These are phyloP conservation scores for Acanthornis magna DNA, from an alignment of 2,797 vertebrate genomes.

Conservation along the genomic window DNA sequence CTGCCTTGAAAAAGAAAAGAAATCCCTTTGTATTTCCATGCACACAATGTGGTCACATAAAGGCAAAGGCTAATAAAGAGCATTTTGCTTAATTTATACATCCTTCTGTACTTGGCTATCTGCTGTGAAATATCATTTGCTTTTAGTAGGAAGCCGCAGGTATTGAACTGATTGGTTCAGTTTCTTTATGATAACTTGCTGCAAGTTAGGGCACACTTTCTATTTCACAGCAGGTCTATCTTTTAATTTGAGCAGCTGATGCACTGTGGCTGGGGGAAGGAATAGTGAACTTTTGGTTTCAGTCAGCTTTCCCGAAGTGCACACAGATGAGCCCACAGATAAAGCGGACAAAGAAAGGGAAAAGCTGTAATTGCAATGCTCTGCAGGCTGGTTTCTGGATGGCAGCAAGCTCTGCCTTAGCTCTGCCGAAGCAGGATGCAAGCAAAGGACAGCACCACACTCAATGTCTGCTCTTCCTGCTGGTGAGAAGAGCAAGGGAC, in stretches of 20 bases:
- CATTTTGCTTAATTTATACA: slow-evolving; percentile 1
- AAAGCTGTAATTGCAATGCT: neutral
- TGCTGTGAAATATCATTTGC: slow-evolving; percentile 1
- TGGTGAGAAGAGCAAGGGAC: neutral
- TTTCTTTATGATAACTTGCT: neutral
- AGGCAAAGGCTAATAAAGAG: neutral
- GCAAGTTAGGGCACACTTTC: neutral
- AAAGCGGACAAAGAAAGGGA: neutral
- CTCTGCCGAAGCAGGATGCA: neutral
- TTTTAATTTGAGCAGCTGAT: slow-evolving; percentile 9
- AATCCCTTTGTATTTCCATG: neutral
- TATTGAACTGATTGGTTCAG: neutral
- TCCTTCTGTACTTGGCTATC: neutral
- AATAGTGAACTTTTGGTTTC: slow-evolving; percentile 16
- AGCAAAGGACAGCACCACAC: fast-evolving
- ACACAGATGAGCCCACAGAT: neutral
- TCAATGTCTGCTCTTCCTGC: neutral
- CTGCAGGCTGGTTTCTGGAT: neutral
- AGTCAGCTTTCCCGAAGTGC: neutral
- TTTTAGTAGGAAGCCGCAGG: slow-evolving; percentile 23
- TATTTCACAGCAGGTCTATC: slow-evolving; percentile 3
- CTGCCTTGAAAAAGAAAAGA: neutral
- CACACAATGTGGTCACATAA: neutral
- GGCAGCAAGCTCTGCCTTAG: neutral
- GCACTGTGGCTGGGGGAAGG: neutral